Evolutionary conservation across 2,797 vertebrate species (phyloP).

Genomic region (Eutrigla gurnardus): DNA sequence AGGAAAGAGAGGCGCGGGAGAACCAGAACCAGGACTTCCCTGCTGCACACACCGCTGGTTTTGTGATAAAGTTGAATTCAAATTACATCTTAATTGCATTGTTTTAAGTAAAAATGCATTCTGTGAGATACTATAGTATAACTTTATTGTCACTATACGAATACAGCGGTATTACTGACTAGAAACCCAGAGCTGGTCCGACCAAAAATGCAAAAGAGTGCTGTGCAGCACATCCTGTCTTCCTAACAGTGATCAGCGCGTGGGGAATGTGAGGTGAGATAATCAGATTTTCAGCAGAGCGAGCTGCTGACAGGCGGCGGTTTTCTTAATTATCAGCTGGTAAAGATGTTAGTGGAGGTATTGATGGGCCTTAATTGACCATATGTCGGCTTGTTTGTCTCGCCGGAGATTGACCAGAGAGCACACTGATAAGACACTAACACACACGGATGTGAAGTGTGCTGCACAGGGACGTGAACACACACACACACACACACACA

Average conservation of each 20-base stretch:
- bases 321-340: conserved; percentile 77
- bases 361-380: conserved; percentile 83
- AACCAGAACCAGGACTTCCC: neutral
- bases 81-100: no score
- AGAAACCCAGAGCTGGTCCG: no score
- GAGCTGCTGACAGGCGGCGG: conserved; percentile 69
- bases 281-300: conserved; percentile 52
- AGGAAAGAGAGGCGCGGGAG: no score
- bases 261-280: conserved; percentile 2
- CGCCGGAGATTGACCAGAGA: conserved; percentile 67
- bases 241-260: conserved; percentile 33
- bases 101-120: no score
- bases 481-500: conserved; percentile 36
- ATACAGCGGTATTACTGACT: no score
- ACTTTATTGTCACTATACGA: no score
- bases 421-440: conserved; percentile 49
- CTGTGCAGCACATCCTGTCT: conserved; percentile 10
- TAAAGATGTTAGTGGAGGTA: conserved; percentile 76
- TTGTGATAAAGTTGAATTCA: no score
- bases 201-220: no score
- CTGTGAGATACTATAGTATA: no score
- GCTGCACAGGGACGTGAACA: conserved; percentile 13
- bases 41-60: neutral
- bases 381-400: conserved; percentile 78
- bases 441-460: conserved; percentile 38